phyloP scores from a whole-genome alignment of 2,113 vertebrate genomes.

The Triplophysa siluroides region DNA sequence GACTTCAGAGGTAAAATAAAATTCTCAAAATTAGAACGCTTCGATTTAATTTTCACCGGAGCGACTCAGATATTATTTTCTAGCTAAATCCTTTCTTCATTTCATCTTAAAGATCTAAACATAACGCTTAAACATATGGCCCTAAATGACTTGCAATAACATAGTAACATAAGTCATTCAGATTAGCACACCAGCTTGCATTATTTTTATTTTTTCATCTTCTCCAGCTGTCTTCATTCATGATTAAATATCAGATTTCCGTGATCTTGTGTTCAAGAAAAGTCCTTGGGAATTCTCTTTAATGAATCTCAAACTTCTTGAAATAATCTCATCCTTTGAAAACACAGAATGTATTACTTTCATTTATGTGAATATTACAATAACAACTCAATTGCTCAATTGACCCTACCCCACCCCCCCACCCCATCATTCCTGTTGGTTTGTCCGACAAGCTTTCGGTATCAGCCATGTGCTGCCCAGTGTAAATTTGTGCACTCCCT shows the following conservation, averaged over 20 bases:
- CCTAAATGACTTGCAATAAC: constrained; percentile 58
- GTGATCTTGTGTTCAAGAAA: constrained; percentile 53
- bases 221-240: constrained; percentile 36
- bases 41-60: constrained; percentile 59
- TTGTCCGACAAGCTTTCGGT: too few species aligned
- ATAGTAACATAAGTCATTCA: constrained; percentile 54
- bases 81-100: constrained; percentile 67
- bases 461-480: too few species aligned
- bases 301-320: constrained; percentile 45
- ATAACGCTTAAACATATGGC: constrained; percentile 70
- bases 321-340: not conserved
- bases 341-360: not conserved
- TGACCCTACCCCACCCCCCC: not conserved
- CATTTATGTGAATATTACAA: not conserved
- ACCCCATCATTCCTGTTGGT: too few species aligned
- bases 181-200: constrained; percentile 52
- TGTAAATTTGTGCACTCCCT: too few species aligned
- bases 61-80: constrained; percentile 59
- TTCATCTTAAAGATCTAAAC: constrained; percentile 60
- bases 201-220: constrained; percentile 36
- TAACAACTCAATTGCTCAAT: not conserved
- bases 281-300: constrained; percentile 46
- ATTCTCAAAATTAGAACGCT: constrained; percentile 71
- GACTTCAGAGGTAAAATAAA: constrained; percentile 72
- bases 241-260: constrained; percentile 68